A percentile compares a stretch with the other conserved stretches of the same genome.
Conservation (phyloP, 2,888 invertebrate species). For the Atherix ibis region DNA sequence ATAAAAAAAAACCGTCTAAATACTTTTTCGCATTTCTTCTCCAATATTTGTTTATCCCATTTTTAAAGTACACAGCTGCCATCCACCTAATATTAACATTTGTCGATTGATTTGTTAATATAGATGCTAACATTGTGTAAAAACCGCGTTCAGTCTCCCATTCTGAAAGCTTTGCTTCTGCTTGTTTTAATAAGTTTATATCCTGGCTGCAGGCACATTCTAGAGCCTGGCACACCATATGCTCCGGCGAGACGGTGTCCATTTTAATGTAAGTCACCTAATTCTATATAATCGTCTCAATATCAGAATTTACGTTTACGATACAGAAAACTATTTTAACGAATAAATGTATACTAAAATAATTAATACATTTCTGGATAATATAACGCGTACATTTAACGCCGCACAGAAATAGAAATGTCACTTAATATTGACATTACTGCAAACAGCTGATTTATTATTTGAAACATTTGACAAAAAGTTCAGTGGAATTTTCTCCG, state of each 20-base stretch:
- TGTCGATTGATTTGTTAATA: slow-evolving; percentile 16
- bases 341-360: too few relatives aligned
- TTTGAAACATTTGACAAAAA: too few relatives aligned
- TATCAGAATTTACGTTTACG: too few relatives aligned
- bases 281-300: too few relatives aligned
- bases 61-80: slow-evolving; percentile 84
- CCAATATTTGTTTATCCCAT: slow-evolving; percentile 88
- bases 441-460: too few relatives aligned
- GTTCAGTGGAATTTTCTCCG: too few relatives aligned
- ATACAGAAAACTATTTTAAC: too few relatives aligned
- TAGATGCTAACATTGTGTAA: slow-evolving; percentile 67
- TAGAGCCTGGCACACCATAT: slow-evolving; percentile 38
- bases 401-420: too few relatives aligned
- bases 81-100: slow-evolving; percentile 80
- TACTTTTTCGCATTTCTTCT: slow-evolving; percentile 64
- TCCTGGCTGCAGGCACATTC: slow-evolving; percentile 75
- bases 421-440: too few relatives aligned
- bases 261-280: too few relatives aligned
- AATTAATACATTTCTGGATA: too few relatives aligned
- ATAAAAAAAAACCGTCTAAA: slow-evolving; percentile 1
- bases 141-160: slow-evolving; percentile 87
- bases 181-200: slow-evolving; percentile 66
- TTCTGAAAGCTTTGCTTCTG: slow-evolving; percentile 69
- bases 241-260: slow-evolving; percentile 28
- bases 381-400: too few relatives aligned